These are phyloP conservation scores for Oryzias melastigma DNA, from an alignment of 2,113 vertebrate species.

Conservation along the genomic window DNA sequence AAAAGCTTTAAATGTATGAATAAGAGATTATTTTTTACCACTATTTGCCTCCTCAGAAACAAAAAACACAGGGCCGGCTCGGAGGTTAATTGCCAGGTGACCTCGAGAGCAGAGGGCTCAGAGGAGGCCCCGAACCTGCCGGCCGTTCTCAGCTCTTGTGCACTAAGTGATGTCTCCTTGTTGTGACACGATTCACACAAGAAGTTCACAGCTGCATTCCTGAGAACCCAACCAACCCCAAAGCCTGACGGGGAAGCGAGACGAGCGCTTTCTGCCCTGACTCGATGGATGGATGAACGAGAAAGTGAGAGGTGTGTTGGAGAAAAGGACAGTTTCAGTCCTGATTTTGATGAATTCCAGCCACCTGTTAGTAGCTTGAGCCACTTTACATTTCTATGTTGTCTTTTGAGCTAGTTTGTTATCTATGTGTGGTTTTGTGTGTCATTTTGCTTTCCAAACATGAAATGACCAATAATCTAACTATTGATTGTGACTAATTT, in stretches of 20 bases:
- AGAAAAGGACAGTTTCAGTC: too few relatives aligned
- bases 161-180: constrained; percentile 70
- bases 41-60: not conserved
- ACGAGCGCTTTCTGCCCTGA: not conserved
- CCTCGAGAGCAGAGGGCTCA: constrained; percentile 58
- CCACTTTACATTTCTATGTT: too few relatives aligned
- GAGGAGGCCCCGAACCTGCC: constrained; percentile 45
- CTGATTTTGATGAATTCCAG: too few relatives aligned
- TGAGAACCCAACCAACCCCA: constrained; percentile 36
- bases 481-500: too few relatives aligned
- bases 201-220: constrained; percentile 67
- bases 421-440: too few relatives aligned
- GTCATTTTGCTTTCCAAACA: too few relatives aligned
- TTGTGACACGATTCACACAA: constrained; percentile 79
- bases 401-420: too few relatives aligned
- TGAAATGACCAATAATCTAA: too few relatives aligned
- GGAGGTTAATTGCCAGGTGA: constrained; percentile 77
- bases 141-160: constrained; percentile 45
- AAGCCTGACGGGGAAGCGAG: not conserved
- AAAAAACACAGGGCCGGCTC: constrained; percentile 26
- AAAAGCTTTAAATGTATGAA: not conserved
- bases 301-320: not conserved
- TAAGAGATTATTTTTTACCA: not conserved
- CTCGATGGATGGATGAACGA: not conserved
- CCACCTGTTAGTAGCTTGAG: too few relatives aligned